phyloP scores from a whole-genome alignment of 2,113 vertebrate species.

The Poeciliopsis prolifica region DNA sequence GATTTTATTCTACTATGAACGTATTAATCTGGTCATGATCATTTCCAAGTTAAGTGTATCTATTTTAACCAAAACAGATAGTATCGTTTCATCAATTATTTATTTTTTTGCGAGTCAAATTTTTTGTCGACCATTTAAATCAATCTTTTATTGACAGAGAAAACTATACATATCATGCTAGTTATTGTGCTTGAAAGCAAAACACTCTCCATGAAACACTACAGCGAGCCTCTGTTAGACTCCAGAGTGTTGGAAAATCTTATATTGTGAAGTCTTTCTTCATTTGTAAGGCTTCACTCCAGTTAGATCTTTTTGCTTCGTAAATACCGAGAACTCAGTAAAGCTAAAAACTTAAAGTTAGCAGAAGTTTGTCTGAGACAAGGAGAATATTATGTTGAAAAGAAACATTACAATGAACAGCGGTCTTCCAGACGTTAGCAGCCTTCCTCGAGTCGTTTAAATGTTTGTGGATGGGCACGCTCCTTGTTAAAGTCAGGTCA shows the following conservation, averaged over 20 bases:
- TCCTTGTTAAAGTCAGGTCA: constrained; percentile 56
- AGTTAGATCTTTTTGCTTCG: background rate
- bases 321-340: constrained; percentile 7
- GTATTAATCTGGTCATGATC: background rate
- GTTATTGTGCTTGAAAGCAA: background rate
- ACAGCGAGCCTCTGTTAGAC: background rate
- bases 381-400: constrained; percentile 47
- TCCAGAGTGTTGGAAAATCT: background rate
- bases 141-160: background rate
- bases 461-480: constrained; percentile 57
- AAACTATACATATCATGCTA: too few species aligned
- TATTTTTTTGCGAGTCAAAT: background rate
- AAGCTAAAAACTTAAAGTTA: constrained; percentile 19
- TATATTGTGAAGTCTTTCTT: background rate
- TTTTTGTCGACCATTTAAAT: background rate
- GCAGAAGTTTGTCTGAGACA: constrained; percentile 46
- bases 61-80: background rate
- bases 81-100: too few species aligned
- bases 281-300: background rate
- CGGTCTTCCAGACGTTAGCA: constrained; percentile 48
- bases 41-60: background rate
- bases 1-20: background rate
- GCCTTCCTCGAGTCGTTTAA: constrained; percentile 48
- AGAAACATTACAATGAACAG: constrained; percentile 43
- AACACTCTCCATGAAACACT: background rate